A percentile compares a stretch with the other conserved stretches of the same genome.
These are phyloP conservation scores for Monoplex corrugatus DNA, from an alignment of 2,888 invertebrate species.

Conservation along the genomic window DNA sequence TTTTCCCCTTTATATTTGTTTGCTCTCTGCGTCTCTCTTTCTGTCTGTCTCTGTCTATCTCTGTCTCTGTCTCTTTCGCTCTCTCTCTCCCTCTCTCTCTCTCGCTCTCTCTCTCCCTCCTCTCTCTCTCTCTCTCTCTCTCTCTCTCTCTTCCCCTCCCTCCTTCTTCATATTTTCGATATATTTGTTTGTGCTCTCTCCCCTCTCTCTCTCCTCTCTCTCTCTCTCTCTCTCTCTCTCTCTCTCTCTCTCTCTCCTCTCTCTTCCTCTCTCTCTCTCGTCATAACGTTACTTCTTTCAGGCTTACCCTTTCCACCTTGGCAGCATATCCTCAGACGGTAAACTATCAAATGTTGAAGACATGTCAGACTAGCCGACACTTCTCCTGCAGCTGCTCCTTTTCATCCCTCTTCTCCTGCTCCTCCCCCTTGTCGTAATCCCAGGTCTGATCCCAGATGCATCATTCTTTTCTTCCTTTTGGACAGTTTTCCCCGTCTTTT, in stretches of 20 bases:
- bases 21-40: not conserved
- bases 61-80: not conserved
- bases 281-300: not conserved
- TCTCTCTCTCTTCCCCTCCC: not conserved
- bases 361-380: not conserved
- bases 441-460: not conserved
- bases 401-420: not conserved
- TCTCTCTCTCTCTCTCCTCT: too few species aligned
- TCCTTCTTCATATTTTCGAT: too few species aligned
- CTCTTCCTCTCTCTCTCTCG: too few species aligned
- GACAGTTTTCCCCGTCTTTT: too few species aligned
- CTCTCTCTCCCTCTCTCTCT: not conserved
- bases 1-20: not conserved
- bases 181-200: conserved; percentile 5
- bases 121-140: not conserved
- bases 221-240: not conserved
- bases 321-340: not conserved
- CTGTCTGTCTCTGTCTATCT: not conserved
- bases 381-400: not conserved
- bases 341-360: not conserved
- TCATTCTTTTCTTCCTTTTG: too few species aligned
- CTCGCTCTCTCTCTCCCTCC: not conserved
- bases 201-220: not conserved
- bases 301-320: not conserved
- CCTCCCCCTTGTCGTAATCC: not conserved